Percentiles rank a stretch among this genome's conserved stretches.
These are phyloP conservation scores for Zygaena filipendulae DNA, from an alignment of 2,888 invertebrate genomes.

Conservation along the genomic window DNA sequence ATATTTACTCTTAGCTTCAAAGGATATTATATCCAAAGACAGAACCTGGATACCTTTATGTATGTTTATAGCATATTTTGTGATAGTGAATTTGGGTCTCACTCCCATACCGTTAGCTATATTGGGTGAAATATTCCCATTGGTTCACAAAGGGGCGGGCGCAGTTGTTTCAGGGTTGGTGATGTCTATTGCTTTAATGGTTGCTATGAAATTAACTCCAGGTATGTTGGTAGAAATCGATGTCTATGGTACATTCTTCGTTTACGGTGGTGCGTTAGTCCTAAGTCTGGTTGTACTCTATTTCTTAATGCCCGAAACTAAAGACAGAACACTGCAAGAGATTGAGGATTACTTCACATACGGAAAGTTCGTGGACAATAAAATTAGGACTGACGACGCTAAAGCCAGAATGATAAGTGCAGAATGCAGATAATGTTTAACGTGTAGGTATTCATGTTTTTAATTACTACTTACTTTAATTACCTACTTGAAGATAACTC, in stretches of 20 bases:
- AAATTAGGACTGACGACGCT: no score
- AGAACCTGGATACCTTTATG: constrained; percentile 26
- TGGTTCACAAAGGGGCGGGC: constrained; percentile 34
- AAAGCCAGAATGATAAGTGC: no score
- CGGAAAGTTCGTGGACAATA: no score
- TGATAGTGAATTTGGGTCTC: constrained; percentile 39
- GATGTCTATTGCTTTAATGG: constrained; percentile 25
- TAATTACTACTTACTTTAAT: no score
- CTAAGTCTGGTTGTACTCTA: constrained; percentile 18
- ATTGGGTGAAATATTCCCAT: constrained; percentile 40
- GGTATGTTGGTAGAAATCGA: constrained; percentile 25
- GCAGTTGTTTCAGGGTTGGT: constrained; percentile 25
- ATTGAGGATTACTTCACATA: constrained; percentile 28
- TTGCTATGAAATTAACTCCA: constrained; percentile 30
- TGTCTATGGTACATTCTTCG: constrained; percentile 37
- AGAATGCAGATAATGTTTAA: no score
- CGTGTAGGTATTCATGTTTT: no score
- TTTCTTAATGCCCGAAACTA: constrained; percentile 26
- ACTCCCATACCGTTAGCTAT: constrained; percentile 38
- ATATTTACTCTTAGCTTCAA: constrained; percentile 26
- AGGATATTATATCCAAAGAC: constrained; percentile 21
- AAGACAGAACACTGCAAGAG: constrained; percentile 26
- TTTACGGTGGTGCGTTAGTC: constrained; percentile 27
- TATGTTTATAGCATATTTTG: constrained; percentile 31
- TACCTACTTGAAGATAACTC: no score